Percentiles rank a stretch among this genome's conserved stretches.
phyloP scores from a whole-genome alignment of 1,140 invertebrate genomes.

The Drosophila baimaii region DNA sequence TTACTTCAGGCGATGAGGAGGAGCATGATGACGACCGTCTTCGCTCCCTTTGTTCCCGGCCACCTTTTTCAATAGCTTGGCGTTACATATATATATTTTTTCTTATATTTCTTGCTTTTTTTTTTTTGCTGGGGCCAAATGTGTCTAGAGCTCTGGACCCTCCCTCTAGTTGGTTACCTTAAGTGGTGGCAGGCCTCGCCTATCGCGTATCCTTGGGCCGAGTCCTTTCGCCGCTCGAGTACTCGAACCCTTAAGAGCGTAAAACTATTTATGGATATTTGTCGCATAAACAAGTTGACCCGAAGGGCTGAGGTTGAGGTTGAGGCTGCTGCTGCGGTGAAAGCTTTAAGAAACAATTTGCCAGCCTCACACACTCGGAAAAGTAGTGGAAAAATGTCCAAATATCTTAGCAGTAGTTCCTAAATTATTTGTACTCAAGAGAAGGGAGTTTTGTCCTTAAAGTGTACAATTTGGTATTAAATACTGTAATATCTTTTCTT shows the following conservation, averaged over 20 bases:
- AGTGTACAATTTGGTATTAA: no score
- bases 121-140: conserved; percentile 60
- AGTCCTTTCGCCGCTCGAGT: conserved; percentile 43
- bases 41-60: conserved; percentile 65
- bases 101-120: conserved; percentile 2
- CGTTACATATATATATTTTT: conserved; percentile 33
- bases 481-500: background rate
- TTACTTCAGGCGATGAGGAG: conserved; percentile 50
- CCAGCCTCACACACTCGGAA: background rate
- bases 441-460: no score
- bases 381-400: background rate
- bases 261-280: conserved; percentile 83
- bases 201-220: conserved; percentile 36
- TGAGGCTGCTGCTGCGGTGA: conserved; percentile 9
- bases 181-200: conserved; percentile 53
- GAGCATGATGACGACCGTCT: conserved; percentile 45
- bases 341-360: conserved; percentile 63
- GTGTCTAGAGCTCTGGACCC: conserved; percentile 69
- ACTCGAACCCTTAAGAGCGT: conserved; percentile 60
- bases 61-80: conserved; percentile 51
- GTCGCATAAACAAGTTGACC: conserved; percentile 77
- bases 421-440: no score
- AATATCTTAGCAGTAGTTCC: background rate
- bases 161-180: conserved; percentile 56
- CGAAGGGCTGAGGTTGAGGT: conserved; percentile 31